Evolutionary conservation across 1,140 invertebrate genomes (phyloP).

Genomic region (Neodiprion fabricii): DNA sequence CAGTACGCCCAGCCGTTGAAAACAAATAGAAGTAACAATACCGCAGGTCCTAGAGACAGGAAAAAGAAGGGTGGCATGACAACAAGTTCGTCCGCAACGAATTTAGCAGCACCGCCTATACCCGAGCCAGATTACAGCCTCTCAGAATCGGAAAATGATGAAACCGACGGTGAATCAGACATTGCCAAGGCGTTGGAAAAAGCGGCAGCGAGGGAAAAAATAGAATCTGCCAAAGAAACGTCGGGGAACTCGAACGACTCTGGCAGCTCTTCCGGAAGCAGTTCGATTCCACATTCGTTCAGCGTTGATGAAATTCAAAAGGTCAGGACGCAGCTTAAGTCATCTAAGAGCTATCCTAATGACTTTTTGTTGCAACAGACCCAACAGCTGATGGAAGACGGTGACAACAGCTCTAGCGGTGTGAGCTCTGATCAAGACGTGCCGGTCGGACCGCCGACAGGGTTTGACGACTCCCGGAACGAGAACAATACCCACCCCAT

Average conservation of each 20-base stretch:
- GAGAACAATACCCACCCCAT: conserved; percentile 42
- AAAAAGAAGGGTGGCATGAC: conserved; percentile 56
- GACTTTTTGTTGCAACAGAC: conserved; percentile 71
- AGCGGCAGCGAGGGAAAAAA: conserved; percentile 52
- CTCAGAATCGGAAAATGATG: conserved; percentile 71
- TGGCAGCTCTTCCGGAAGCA: conserved; percentile 69
- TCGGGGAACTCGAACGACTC: conserved; percentile 58
- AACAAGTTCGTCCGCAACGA: conserved; percentile 52
- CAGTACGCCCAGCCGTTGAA: conserved; percentile 74
- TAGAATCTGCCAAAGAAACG: conserved; percentile 55
- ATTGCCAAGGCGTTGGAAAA: conserved; percentile 59
- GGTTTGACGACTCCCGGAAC: conserved; percentile 55
- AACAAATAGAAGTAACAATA: conserved; percentile 65
- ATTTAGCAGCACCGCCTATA: conserved; percentile 73
- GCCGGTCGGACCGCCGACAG: conserved; percentile 55
- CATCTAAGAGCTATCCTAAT: conserved; percentile 84
- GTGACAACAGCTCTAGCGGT: conserved; percentile 86
- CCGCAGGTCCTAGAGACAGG: conserved; percentile 57
- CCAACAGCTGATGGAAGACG: conserved; percentile 71
- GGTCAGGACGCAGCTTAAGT: conserved; percentile 81
- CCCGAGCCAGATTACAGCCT: conserved; percentile 90
- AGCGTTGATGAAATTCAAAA: conserved; percentile 89
- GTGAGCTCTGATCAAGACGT: conserved; percentile 86
- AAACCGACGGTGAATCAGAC: conserved; percentile 62
- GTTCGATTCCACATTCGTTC: conserved; percentile 82